Evolutionary conservation across 2,888 invertebrate genomes (phyloP).

Genomic region (Liposcelis brunnea): DNA sequence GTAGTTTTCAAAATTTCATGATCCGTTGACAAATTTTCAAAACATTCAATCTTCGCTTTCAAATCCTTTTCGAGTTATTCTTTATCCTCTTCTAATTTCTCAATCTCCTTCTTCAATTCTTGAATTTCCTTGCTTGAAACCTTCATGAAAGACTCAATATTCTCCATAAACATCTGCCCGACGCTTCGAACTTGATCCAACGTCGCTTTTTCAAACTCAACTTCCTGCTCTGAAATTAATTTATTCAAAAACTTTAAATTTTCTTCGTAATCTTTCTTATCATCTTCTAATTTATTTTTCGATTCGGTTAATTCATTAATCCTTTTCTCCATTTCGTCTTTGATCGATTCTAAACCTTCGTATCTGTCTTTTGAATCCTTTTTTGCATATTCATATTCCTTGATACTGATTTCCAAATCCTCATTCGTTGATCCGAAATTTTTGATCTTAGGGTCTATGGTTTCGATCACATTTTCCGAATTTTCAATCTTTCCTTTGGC

Average conservation of each 20-base stretch:
- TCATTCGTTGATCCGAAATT: too few species aligned
- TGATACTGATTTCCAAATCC: neutral
- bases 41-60: neutral
- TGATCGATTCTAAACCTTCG: neutral
- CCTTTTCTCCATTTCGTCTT: neutral
- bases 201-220: neutral
- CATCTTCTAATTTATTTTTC: slow-evolving; percentile 1
- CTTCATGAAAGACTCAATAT: neutral
- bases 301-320: too few species aligned
- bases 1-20: slow-evolving; percentile 1
- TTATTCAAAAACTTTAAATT: neutral
- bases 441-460: too few species aligned
- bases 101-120: neutral
- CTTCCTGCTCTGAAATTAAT: neutral
- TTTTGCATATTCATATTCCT: neutral
- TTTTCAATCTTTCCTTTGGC: too few species aligned
- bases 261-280: slow-evolving; percentile 3
- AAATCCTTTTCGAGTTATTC: neutral
- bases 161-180: neutral
- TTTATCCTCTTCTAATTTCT: neutral
- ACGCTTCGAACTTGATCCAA: slow-evolving; percentile 3
- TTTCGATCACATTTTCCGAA: too few species aligned
- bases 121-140: neutral
- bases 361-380: neutral
- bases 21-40: slow-evolving; percentile 3